Evolutionary conservation across 2,888 invertebrate genomes (phyloP).

Genomic region (Drosophila meridionalis): DNA sequence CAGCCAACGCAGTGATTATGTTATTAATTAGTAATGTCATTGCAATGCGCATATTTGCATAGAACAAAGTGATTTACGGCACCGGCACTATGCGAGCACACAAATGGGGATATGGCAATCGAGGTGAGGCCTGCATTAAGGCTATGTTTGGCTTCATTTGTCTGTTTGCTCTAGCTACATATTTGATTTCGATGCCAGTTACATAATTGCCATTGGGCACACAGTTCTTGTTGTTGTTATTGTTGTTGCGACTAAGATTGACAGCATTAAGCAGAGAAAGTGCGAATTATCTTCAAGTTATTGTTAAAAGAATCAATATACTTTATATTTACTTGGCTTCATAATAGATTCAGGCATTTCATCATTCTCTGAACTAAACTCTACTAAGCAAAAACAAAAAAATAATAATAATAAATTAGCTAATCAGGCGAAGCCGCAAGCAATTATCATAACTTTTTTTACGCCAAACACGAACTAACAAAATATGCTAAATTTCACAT

Average conservation of each 20-base stretch:
- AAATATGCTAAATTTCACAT: constrained; percentile 63
- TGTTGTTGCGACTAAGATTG: background rate
- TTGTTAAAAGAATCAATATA: background rate
- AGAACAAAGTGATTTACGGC: constrained; percentile 71
- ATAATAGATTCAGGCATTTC: background rate
- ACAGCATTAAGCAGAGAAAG: constrained; percentile 1
- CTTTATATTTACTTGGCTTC: background rate
- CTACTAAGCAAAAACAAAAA: background rate
- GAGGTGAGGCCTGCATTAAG: constrained; percentile 26
- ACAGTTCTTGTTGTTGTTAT: constrained; percentile 2
- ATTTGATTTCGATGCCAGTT: constrained; percentile 65
- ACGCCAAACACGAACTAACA: constrained; percentile 28
- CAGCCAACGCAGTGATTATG: constrained; percentile 73
- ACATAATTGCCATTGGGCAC: constrained; percentile 55
- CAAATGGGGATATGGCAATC: background rate
- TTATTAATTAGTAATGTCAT: constrained; percentile 79
- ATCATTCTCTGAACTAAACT: background rate
- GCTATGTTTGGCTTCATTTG: constrained; percentile 46
- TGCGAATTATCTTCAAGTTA: background rate
- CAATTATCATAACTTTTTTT: constrained; percentile 59
- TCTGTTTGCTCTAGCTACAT: constrained; percentile 53
- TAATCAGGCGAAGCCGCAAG: constrained; percentile 36
- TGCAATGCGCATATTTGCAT: constrained; percentile 71
- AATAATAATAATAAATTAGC: constrained; percentile 4
- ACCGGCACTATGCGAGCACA: constrained; percentile 39